phyloP scores from a whole-genome alignment of 1,140 invertebrate genomes.

The Chionoecetes opilio region DNA sequence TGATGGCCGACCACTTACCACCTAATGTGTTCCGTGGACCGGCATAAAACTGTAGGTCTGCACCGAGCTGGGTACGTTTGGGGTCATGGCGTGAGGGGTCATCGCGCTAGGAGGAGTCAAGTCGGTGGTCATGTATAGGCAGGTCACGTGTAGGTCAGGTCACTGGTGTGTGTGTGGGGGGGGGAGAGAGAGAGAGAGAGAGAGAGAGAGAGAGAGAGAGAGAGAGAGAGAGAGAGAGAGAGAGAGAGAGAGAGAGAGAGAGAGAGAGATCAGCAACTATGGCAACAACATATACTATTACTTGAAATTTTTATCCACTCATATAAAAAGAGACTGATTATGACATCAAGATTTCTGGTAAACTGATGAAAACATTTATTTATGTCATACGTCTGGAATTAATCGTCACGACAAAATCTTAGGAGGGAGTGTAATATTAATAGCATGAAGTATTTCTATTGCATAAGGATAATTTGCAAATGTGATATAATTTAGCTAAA shows the following conservation, averaged over 20 bases:
- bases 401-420: too few species aligned
- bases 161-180: too few species aligned
- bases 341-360: background rate
- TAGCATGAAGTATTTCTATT: too few species aligned
- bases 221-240: background rate
- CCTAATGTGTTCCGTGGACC: background rate
- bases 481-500: too few species aligned
- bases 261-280: background rate
- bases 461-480: too few species aligned
- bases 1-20: background rate
- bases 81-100: background rate
- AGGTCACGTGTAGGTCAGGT: too few species aligned
- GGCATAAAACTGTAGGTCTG: background rate
- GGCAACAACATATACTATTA: background rate
- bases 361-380: background rate
- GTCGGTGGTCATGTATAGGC: background rate
- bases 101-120: background rate
- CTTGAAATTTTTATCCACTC: background rate
- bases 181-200: background rate
- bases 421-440: too few species aligned
- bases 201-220: background rate
- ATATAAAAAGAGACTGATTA: background rate
- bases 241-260: background rate
- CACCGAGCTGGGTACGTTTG: background rate
- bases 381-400: background rate